Percentiles rank a stretch among this genome's conserved stretches.
These are phyloP conservation scores for Podarcis raffonei DNA, from an alignment of 2,113 vertebrate species.

Conservation along the genomic window DNA sequence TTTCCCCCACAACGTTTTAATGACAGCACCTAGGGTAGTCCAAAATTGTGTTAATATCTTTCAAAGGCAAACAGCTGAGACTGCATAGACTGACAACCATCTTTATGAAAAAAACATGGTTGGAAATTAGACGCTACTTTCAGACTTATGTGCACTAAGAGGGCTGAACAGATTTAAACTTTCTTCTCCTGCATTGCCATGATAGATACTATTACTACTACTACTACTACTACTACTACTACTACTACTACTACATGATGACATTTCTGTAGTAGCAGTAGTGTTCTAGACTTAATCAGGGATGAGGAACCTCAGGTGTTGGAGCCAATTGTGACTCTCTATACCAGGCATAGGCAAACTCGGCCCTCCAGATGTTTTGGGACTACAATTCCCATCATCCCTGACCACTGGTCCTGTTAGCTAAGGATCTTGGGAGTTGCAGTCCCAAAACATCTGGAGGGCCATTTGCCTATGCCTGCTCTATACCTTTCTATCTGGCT, in stretches of 20 bases:
- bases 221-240: no score
- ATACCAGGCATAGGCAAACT: no score
- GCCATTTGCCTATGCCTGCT: no score
- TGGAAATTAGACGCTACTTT: neutral
- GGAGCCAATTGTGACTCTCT: no score
- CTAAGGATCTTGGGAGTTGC: no score
- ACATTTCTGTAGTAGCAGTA: neutral
- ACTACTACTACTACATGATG: neutral
- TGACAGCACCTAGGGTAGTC: slow-evolving; percentile 27
- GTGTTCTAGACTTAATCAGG: neutral
- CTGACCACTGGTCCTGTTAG: no score
- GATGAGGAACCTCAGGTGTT: no score
- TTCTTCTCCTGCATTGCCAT: neutral
- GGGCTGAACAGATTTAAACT: neutral
- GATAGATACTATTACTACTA: neutral
- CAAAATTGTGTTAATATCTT: slow-evolving; percentile 30
- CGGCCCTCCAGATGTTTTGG: no score
- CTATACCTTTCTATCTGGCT: no score
- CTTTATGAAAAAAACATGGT: neutral
- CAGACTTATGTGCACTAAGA: neutral
- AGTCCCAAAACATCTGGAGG: no score
- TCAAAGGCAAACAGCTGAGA: slow-evolving; percentile 14
- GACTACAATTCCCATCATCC: no score
- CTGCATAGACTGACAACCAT: neutral
- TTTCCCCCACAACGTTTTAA: neutral